Base-by-base conservation (phyloP, 1,140 invertebrate species). In the Trachymyrmex septentrionalis region DNA sequence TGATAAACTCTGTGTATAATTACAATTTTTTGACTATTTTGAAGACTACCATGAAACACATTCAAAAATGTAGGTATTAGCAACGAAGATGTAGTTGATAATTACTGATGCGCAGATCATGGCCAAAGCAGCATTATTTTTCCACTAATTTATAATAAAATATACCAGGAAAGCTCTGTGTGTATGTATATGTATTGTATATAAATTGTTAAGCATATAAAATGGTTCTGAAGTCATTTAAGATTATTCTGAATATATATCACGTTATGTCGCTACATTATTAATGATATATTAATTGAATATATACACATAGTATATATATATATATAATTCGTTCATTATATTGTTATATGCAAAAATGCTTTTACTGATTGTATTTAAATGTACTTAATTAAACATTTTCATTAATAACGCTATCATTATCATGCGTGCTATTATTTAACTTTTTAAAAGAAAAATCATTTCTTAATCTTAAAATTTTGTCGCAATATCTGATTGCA, bases 61-160 rank as follows among this genome's bases (percentile, higher is more conserved):
- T 91, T 88, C 85, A 81, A 89, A 86, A 78, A 27, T 71, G 61
- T 89, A 89, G 86, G 75, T 91, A 86, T 91, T 91, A 92, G 88
- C 71, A 91, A 89, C 75, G 88, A 89, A 91, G 75, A 77, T 81
- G 21, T 87, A 91, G 69, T 69, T 89, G 87, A 90, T 73, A 86
- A 85, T 88, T 91, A 93, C 86, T 77, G 44, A 92, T 94, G 92
- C 87, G 90, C 88, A 92, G 90, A 94, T 93, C 91, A 94, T 94
- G 93, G 93, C 94, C 94, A 95, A 95, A 94, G 93, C 94, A 94
- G 94, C 93, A 94, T 94, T 95, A 95, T 95, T 95, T 95, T 95
- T 95, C 93, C 94, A 95, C 93, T 94, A 92, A 94, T 93, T 94
- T 93, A 92, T 93, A 94, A 89, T 88, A 80, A 90, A 80, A 78